Evolutionary conservation across 2,797 vertebrate genomes (phyloP).

Genomic region (Artibeus jamaicensis): DNA sequence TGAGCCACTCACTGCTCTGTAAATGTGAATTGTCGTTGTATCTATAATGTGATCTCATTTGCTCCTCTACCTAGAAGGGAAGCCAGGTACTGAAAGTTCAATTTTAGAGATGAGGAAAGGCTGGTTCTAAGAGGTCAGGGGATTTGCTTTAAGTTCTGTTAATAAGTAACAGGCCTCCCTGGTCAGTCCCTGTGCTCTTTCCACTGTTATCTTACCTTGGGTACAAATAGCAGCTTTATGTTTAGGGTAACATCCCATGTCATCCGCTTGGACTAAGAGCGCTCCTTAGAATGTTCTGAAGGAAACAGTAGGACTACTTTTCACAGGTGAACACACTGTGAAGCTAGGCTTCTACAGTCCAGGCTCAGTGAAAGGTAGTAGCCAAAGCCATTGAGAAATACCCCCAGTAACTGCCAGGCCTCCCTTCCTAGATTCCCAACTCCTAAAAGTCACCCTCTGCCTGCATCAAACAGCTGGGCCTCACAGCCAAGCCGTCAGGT

Average conservation of each 20-base stretch:
- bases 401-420: not conserved
- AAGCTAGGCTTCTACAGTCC: not conserved
- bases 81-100: not conserved
- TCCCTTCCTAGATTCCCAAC: not conserved
- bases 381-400: not conserved
- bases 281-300: conserved; percentile 3
- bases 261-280: not conserved
- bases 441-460: not conserved
- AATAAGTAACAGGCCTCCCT: not conserved
- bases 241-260: not conserved
- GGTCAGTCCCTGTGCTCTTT: not conserved
- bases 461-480: not conserved
- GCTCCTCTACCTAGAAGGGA: not conserved
- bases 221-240: not conserved
- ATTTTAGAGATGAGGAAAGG: not conserved
- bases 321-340: not conserved
- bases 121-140: not conserved
- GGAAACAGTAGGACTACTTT: not conserved
- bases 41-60: not conserved
- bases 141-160: not conserved
- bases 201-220: not conserved
- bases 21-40: not conserved
- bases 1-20: not conserved
- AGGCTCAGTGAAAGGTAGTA: not conserved
- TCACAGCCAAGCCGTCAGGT: not conserved